Conservation (phyloP, 2,888 invertebrate species). For the Caenorhabditis panamensis region DNA sequence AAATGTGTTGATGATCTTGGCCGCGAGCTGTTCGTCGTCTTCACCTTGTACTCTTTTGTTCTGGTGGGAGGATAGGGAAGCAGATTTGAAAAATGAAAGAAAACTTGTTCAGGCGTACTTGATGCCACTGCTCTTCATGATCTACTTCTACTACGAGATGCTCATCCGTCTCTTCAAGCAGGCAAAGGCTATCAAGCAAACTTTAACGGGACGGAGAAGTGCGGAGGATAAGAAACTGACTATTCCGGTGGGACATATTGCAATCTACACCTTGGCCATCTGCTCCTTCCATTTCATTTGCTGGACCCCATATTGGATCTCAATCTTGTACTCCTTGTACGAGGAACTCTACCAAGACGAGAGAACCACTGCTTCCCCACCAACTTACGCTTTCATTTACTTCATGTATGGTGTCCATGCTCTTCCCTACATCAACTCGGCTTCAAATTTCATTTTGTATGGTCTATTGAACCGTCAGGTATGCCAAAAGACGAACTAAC, state of each 20-base stretch:
- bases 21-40: constrained; percentile 66
- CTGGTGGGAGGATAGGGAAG: constrained; percentile 49
- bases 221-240: constrained; percentile 67
- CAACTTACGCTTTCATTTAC: constrained; percentile 74
- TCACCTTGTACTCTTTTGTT: constrained; percentile 71
- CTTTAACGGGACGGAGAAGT: constrained; percentile 58
- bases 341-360: constrained; percentile 69
- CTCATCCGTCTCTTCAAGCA: constrained; percentile 75
- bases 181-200: constrained; percentile 67
- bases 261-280: constrained; percentile 80
- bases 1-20: constrained; percentile 75
- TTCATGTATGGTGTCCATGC: constrained; percentile 81
- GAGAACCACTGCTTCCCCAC: constrained; percentile 53
- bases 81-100: constrained; percentile 13
- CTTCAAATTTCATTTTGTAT: constrained; percentile 79
- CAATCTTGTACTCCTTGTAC: constrained; percentile 77
- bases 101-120: constrained; percentile 69
- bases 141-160: constrained; percentile 80
- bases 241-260: constrained; percentile 78
- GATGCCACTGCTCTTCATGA: constrained; percentile 77
- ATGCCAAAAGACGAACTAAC: no score
- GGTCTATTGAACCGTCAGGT: constrained; percentile 75
- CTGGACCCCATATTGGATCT: constrained; percentile 80
- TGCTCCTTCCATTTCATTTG: constrained; percentile 79
- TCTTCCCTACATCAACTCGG: constrained; percentile 79